Conservation (phyloP, 2,113 vertebrate genomes). For the Sterna hirundo region DNA sequence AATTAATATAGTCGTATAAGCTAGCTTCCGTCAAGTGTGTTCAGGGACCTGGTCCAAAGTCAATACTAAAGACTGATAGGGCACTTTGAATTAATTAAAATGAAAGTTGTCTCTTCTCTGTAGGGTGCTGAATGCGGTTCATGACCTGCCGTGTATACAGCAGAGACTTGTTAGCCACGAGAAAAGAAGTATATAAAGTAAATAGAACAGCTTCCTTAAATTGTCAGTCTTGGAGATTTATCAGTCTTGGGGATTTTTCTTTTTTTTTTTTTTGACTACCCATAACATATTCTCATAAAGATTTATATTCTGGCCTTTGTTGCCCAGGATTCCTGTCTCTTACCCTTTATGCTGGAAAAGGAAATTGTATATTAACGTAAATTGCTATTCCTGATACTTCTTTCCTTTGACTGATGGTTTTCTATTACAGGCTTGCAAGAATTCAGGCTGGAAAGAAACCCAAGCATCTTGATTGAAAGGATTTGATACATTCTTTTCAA, state of each 20-base stretch:
- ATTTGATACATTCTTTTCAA: conserved; percentile 55
- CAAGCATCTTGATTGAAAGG: conserved; percentile 43
- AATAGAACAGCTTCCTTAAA: background rate
- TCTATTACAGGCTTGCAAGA: conserved; percentile 38
- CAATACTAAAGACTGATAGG: background rate
- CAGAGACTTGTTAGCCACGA: background rate
- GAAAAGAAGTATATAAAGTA: background rate
- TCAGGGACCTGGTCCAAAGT: background rate
- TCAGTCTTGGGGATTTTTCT: background rate
- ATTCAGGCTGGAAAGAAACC: conserved; percentile 15
- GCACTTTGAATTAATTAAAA: conserved; percentile 16
- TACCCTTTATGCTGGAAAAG: conserved; percentile 17
- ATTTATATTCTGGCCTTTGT: conserved; percentile 19
- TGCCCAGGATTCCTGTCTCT: conserved; percentile 20
- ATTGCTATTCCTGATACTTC: conserved; percentile 27
- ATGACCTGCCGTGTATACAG: background rate
- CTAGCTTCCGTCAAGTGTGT: background rate
- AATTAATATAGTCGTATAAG: background rate
- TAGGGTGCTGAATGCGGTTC: background rate
- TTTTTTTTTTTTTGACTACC: background rate
- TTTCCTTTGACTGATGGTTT: conserved; percentile 39
- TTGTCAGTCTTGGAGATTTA: background rate
- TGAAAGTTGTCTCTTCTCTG: background rate
- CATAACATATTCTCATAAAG: background rate
- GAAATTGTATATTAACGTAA: conserved; percentile 45